These are phyloP conservation scores for Eciton burchellii DNA, from an alignment of 1,140 invertebrate genomes.

Conservation along the genomic window DNA sequence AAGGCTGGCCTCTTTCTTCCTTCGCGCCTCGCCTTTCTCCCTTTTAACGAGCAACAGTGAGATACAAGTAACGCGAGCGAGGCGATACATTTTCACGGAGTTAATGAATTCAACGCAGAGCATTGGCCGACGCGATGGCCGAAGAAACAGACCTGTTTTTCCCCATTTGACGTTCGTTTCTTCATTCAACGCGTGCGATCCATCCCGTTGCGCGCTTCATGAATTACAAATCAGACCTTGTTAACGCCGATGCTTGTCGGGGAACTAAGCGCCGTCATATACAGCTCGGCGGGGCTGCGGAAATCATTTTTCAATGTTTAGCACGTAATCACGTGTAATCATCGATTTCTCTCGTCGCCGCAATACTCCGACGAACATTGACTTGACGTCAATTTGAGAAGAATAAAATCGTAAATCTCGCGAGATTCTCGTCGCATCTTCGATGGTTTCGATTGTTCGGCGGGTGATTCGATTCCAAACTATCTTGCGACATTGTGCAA, in stretches of 20 bases:
- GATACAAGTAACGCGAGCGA: conserved; percentile 54
- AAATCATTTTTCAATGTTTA: conserved; percentile 55
- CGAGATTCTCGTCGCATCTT: background rate
- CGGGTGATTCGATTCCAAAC: background rate
- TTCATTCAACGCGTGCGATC: conserved; percentile 23
- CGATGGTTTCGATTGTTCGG: background rate
- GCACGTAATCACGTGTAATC: conserved; percentile 21
- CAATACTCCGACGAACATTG: background rate
- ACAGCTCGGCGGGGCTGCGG: background rate
- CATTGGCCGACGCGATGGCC: conserved; percentile 4
- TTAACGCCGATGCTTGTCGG: conserved; percentile 53
- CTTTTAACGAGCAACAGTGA: conserved; percentile 8
- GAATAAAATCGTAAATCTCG: background rate
- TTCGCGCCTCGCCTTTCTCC: background rate
- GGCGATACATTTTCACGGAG: conserved; percentile 44
- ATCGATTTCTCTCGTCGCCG: conserved; percentile 15
- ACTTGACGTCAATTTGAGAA: conserved; percentile 4
- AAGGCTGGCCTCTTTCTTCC: background rate
- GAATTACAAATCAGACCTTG: conserved; percentile 78
- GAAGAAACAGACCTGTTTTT: conserved; percentile 40
- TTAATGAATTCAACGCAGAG: conserved; percentile 61
- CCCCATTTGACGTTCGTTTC: conserved; percentile 41
- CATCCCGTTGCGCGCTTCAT: conserved; percentile 73
- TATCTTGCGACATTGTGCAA: background rate
- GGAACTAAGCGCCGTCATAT: conserved; percentile 6